These are phyloP conservation scores for Pollenia amentaria DNA, from an alignment of 2,888 invertebrate species.

Conservation along the genomic window DNA sequence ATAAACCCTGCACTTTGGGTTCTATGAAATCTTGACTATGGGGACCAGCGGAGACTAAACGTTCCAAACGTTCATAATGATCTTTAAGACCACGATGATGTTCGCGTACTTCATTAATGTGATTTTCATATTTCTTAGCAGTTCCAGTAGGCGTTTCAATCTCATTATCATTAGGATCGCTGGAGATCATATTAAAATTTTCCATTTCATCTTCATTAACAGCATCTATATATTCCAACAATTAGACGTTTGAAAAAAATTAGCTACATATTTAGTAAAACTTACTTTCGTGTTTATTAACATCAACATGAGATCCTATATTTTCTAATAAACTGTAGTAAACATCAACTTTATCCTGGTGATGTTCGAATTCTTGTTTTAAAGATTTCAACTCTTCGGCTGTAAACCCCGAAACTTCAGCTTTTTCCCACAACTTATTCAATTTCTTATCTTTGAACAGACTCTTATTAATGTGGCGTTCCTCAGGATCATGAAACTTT, in stretches of 20 bases:
- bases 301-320: constrained; percentile 85
- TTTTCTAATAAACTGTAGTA: constrained; percentile 92
- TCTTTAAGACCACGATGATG: constrained; percentile 91
- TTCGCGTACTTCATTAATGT: constrained; percentile 89
- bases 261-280: not conserved
- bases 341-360: constrained; percentile 96
- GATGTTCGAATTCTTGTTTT: constrained; percentile 95
- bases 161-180: constrained; percentile 85
- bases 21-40: constrained; percentile 95
- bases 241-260: constrained; percentile 9
- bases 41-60: constrained; percentile 90
- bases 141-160: constrained; percentile 85
- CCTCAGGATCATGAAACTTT: constrained; percentile 84
- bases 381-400: constrained; percentile 92
- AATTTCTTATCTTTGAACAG: constrained; percentile 95
- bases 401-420: constrained; percentile 94
- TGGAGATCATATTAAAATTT: constrained; percentile 89
- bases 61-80: constrained; percentile 91
- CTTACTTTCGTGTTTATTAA: constrained; percentile 89
- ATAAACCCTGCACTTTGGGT: constrained; percentile 94
- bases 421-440: constrained; percentile 95
- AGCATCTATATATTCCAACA: constrained; percentile 86
- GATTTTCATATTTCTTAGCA: constrained; percentile 86
- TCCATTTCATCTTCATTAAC: constrained; percentile 90
- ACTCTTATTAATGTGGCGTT: constrained; percentile 89